Evolutionary conservation across 2,113 vertebrate species (phyloP), one percentile per base, ranked within the genome.

Genomic region (Trematocara marginatum): DNA sequence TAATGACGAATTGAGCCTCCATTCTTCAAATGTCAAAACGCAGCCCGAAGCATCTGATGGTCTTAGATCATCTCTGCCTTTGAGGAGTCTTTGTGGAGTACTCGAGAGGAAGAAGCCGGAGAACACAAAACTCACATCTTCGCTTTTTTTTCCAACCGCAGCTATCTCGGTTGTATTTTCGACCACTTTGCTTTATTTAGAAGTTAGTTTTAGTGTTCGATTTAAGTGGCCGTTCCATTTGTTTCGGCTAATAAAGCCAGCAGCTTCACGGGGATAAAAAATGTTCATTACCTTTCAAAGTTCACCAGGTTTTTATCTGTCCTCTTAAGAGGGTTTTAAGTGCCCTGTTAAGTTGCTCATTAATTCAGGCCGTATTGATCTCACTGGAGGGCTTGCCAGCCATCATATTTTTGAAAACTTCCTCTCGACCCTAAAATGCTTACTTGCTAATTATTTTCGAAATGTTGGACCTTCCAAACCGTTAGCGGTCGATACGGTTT

Each of bases 251-350:
- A 91, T 94, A 94, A 94, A 94, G 92, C 66, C 85, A 34, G 78
- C 82, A 80, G 86, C 85, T 74, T 92, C n/a, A 23, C 61, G 45
- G 53, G 85, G 88, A 87, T 93, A 91, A 94, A 91, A 92, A 89
- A 94, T 93, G 92, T 92, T 94, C 90, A 95, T 94, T 95, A 93
- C 92, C 89, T 93, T 92, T 93, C 90, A 94, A 80, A 91, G 93
- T 95, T 95, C 92, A 95, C 82, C 88, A 87, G 88, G 87, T 89
- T 94, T 95, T 93, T 93, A 93, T 94, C 84, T 88, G 80, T 87
- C 80, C 92, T 88, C 87, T 95, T 94, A 93, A 93, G 88, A 94
- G 91, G 90, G 76, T 82, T 95, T 95, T 96, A 95, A 95, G 93
- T 87, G 90, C 90, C 92, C 91, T 94, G 94, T 95, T 95, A 95